These are phyloP conservation scores for Pyrochroa serraticornis DNA, from an alignment of 2,888 invertebrate species.

Conservation along the genomic window DNA sequence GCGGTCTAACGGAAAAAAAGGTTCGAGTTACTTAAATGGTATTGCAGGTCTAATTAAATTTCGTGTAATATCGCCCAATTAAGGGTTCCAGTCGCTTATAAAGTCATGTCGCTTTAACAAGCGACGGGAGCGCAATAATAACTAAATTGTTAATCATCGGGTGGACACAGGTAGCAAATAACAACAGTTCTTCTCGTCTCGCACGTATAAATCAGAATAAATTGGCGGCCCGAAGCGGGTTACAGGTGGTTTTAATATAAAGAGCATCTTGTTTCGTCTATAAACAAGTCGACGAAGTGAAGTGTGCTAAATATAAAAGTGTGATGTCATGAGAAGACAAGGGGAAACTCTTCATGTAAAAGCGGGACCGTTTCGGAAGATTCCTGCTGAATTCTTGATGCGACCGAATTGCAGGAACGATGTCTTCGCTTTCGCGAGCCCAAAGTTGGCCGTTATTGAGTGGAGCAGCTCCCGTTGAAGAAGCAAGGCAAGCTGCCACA, in stretches of 20 bases:
- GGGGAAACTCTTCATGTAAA: slow-evolving; percentile 1
- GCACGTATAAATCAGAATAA: slow-evolving; percentile 13
- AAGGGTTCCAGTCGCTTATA: not conserved
- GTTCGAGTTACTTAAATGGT: not conserved
- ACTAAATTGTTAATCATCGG: slow-evolving; percentile 8
- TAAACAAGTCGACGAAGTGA: slow-evolving; percentile 3
- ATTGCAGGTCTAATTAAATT: slow-evolving; percentile 7
- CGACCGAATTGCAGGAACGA: slow-evolving; percentile 19
- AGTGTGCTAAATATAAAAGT: slow-evolving; percentile 11
- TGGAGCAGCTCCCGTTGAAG: slow-evolving; percentile 61
- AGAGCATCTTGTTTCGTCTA: slow-evolving; percentile 2
- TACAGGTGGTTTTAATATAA: slow-evolving; percentile 14
- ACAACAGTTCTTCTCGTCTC: not conserved
- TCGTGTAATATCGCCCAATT: not conserved
- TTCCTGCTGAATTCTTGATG: not conserved
- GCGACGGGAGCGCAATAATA: slow-evolving; percentile 5
- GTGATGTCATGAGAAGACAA: slow-evolving; percentile 24
- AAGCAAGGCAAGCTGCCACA: slow-evolving; percentile 51
- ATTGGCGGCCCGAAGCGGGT: slow-evolving; percentile 10
- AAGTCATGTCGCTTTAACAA: slow-evolving; percentile 8
- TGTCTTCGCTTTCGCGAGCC: slow-evolving; percentile 60
- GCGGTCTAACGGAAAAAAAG: not conserved
- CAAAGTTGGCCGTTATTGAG: slow-evolving; percentile 61
- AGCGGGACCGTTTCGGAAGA: slow-evolving; percentile 11
- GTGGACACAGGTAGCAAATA: not conserved